Percentiles rank a stretch among this genome's conserved stretches.
phyloP scores from a whole-genome alignment of 2,797 vertebrate genomes.

The Gadopsis marmoratus region DNA sequence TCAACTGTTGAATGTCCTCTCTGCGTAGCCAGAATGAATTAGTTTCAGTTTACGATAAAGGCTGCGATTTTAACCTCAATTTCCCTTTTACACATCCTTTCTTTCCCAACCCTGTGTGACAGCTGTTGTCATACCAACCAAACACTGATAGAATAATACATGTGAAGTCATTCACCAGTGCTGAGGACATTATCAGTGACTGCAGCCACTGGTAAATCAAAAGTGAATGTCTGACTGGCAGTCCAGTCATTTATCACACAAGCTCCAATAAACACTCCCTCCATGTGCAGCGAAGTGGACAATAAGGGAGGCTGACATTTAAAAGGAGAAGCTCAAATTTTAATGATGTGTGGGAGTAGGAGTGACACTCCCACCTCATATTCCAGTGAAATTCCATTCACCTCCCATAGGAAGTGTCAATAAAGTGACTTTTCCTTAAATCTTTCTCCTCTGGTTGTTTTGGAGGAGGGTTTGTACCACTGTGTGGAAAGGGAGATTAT shows the following conservation, averaged over 20 bases:
- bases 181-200: constrained; percentile 33
- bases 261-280: constrained; percentile 39
- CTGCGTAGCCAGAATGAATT: background rate
- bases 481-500: constrained; percentile 4
- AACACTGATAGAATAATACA: constrained; percentile 42
- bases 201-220: constrained; percentile 23
- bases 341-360: constrained; percentile 33
- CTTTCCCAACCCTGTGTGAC: constrained; percentile 10
- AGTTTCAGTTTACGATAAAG: constrained; percentile 36
- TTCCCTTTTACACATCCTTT: constrained; percentile 35
- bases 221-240: constrained; percentile 18
- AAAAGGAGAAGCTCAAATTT: constrained; percentile 30
- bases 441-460: background rate
- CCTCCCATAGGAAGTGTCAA: constrained; percentile 52
- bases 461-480: constrained; percentile 14
- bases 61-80: constrained; percentile 9
- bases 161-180: constrained; percentile 8
- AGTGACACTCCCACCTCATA: constrained; percentile 36
- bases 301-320: constrained; percentile 14
- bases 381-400: constrained; percentile 63
- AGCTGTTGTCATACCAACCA: constrained; percentile 62
- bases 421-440: constrained; percentile 23
- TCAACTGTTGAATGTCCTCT: constrained; percentile 14
- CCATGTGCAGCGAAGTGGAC: constrained; percentile 6
- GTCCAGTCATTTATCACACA: constrained; percentile 41